phyloP scores from a whole-genome alignment of 2,888 invertebrate species.

The Gnatocerus cornutus region DNA sequence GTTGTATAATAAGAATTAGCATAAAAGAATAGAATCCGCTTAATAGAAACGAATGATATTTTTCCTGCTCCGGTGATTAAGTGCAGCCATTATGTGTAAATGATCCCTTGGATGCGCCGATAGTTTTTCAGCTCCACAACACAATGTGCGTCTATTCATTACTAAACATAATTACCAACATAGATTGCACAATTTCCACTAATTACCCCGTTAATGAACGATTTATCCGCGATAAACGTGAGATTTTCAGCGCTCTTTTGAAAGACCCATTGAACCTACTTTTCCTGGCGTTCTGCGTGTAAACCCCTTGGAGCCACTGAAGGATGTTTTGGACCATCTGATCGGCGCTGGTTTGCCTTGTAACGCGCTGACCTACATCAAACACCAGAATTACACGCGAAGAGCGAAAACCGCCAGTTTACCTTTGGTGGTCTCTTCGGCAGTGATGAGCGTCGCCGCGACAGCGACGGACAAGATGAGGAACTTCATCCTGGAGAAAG shows the following conservation, averaged over 20 bases:
- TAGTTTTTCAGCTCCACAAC: conserved; percentile 35
- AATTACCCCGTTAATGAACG: conserved; percentile 17
- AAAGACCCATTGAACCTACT: conserved; percentile 66
- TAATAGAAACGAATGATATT: no score
- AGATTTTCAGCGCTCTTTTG: conserved; percentile 4
- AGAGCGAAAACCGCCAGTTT: not conserved
- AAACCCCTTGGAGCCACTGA: conserved; percentile 83
- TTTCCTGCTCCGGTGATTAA: conserved; percentile 4
- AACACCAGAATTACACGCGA: not conserved
- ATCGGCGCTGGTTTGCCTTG: conserved; percentile 76
- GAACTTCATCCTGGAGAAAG: conserved; percentile 57
- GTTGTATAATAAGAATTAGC: no score
- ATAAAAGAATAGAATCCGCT: no score
- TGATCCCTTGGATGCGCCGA: conserved; percentile 33
- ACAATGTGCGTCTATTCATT: conserved; percentile 20
- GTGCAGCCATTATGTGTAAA: conserved; percentile 24
- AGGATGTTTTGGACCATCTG: conserved; percentile 84
- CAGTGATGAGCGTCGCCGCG: conserved; percentile 50
- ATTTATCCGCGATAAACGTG: conserved; percentile 9
- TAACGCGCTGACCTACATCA: conserved; percentile 17
- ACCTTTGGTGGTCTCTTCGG: conserved; percentile 51
- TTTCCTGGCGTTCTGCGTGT: conserved; percentile 76
- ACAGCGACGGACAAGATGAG: conserved; percentile 54
- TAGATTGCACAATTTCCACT: conserved; percentile 17
- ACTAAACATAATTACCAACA: conserved; percentile 16